Evolutionary conservation across 2,888 invertebrate genomes (phyloP).

Genomic region (Bombylius discolor): DNA sequence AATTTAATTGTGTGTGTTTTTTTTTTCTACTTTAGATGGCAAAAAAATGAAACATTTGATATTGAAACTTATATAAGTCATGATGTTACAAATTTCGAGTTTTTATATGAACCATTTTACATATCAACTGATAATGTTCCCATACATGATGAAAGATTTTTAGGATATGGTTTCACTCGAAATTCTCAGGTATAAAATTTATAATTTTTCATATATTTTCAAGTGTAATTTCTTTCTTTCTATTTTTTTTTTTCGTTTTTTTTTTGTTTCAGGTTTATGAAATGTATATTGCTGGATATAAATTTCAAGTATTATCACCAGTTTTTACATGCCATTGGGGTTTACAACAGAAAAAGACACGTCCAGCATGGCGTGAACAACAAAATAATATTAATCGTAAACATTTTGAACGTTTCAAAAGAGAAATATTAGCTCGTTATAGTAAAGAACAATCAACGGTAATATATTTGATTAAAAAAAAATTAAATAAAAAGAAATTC

Average conservation of each 20-base stretch:
- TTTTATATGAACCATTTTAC: slow-evolving; percentile 87
- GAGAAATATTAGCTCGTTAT: slow-evolving; percentile 67
- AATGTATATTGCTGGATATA: slow-evolving; percentile 79
- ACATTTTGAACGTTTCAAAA: slow-evolving; percentile 69
- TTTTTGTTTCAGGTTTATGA: slow-evolving; percentile 63
- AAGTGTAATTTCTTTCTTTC: neutral
- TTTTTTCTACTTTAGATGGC: slow-evolving; percentile 38
- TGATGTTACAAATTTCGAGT: slow-evolving; percentile 68
- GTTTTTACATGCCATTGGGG: slow-evolving; percentile 87
- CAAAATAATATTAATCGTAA: slow-evolving; percentile 73
- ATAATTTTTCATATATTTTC: neutral
- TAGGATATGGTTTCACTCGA: slow-evolving; percentile 84
- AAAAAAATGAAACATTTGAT: slow-evolving; percentile 45
- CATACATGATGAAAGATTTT: slow-evolving; percentile 74
- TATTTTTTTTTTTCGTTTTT: neutral
- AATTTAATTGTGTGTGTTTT: neutral
- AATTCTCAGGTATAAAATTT: slow-evolving; percentile 62
- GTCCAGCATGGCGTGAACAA: slow-evolving; percentile 75
- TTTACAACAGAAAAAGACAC: slow-evolving; percentile 59
- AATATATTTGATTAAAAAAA: no score
- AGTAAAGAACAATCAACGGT: neutral
- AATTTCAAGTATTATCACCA: slow-evolving; percentile 76
- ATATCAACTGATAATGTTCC: slow-evolving; percentile 71
- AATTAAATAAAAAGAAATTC: no score
- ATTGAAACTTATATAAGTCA: slow-evolving; percentile 63